Evolutionary conservation across 2,113 vertebrate species (phyloP), one percentile per base, ranked within the genome.

Genomic region (Todiramphus chloris): DNA sequence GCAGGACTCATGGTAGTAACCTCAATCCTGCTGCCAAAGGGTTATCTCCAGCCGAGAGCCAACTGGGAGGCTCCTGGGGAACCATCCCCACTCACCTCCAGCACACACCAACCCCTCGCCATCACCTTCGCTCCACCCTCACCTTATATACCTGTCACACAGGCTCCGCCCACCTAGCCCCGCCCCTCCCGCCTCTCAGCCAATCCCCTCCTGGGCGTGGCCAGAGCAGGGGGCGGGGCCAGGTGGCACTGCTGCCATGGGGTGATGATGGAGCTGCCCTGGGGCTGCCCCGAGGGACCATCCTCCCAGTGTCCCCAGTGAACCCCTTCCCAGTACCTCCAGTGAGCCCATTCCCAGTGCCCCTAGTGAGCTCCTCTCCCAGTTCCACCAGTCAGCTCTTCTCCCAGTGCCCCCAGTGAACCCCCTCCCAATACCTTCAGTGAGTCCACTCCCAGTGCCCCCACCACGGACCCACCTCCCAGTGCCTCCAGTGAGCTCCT

Each of bases 51-150:
- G 30, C 35, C 16, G 15, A 11, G 16, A 48, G 5, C 6, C 27
- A 2, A 11, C 1, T 1, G 21, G 11, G 5, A 0, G 4, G 3
- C 5, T 7, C 17, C 27, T 33, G 6, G 0, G 5, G 10, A 28
- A 27, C 50, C 70, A 39, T 46, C n/a, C 62, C 50, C 58, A n/a
- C 73, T 48, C 56, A 92, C 84, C 89, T 53, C 6, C 5, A 53
- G 37, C 62, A 46, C 1, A 1, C 13, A 30, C 11, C 86, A 35
- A 0, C 9, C 5, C 33, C 5, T 13, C 43, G 4, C 2, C 3
- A 3, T 3, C 28, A 16, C 11, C 8, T 4, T 8, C 1, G 3
- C 1, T 11, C 20, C 50, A 6, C 16, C 19, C 56, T 41, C 25
- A 6, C 43, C 9, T 70, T 87, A 58, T 76, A 56, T 83, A 94